Conservation (phyloP, 2,113 vertebrate genomes). For the Panthera tigris region DNA sequence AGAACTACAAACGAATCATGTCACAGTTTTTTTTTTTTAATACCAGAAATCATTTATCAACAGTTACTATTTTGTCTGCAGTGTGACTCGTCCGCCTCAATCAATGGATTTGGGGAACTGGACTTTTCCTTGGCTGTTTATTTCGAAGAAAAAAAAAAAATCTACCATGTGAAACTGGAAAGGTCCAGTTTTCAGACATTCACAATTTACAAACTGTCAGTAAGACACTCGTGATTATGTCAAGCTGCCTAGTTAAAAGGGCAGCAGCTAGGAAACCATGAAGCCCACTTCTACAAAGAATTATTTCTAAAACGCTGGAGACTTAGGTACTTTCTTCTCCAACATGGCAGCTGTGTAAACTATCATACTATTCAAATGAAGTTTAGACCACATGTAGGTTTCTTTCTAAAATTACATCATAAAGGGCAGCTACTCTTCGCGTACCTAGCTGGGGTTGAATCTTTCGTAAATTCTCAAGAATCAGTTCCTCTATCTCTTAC, state of each 20-base stretch:
- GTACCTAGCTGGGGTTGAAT: conserved; percentile 26
- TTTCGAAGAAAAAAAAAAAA: fast-evolving
- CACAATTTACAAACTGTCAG: neutral
- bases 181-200: conserved; percentile 32
- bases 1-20: neutral
- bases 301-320: neutral
- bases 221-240: neutral
- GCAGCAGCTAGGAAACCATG: neutral
- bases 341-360: conserved; percentile 18
- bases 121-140: neutral
- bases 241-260: neutral
- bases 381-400: conserved; percentile 47
- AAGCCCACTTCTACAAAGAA: neutral
- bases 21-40: neutral
- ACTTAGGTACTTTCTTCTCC: conserved; percentile 68
- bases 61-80: neutral
- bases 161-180: neutral
- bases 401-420: conserved; percentile 75
- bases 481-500: conserved; percentile 80
- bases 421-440: conserved; percentile 46
- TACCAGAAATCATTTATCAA: neutral
- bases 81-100: neutral
- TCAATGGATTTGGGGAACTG: neutral
- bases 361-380: conserved; percentile 44
- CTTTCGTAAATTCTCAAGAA: conserved; percentile 76